These are phyloP conservation scores for Lithobates pipiens DNA, from an alignment of 2,797 vertebrate genomes.

Conservation along the genomic window DNA sequence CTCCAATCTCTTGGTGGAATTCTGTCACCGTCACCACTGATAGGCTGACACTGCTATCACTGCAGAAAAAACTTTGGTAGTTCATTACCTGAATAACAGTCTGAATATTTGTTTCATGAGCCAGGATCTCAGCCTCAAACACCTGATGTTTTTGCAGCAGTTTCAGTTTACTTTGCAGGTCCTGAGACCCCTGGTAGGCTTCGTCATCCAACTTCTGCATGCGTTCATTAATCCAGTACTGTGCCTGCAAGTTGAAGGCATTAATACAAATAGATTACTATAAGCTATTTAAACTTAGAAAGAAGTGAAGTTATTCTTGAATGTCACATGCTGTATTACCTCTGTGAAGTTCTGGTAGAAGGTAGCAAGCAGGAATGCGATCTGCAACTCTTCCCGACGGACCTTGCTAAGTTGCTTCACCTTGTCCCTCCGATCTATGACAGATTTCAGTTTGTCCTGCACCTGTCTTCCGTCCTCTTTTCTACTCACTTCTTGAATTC, in stretches of 20 bases:
- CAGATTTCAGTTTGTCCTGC: slow-evolving; percentile 70
- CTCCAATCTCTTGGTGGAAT: no score
- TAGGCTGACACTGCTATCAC: not conserved
- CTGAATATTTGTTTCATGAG: slow-evolving; percentile 79
- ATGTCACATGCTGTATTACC: slow-evolving; percentile 71
- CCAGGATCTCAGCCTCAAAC: slow-evolving; percentile 89
- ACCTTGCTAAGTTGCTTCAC: slow-evolving; percentile 79
- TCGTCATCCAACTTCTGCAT: slow-evolving; percentile 82
- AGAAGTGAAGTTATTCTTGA: not conserved
- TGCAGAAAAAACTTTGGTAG: not conserved
- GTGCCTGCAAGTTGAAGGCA: slow-evolving; percentile 72
- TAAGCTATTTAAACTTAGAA: not conserved
- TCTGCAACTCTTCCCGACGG: slow-evolving; percentile 78
- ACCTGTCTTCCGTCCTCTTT: slow-evolving; percentile 70
- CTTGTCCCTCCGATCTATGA: slow-evolving; percentile 71
- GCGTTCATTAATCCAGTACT: slow-evolving; percentile 85
- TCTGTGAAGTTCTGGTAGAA: slow-evolving; percentile 80
- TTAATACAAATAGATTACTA: not conserved
- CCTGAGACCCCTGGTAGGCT: slow-evolving; percentile 75
- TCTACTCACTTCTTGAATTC: slow-evolving; percentile 68
- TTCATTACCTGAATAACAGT: slow-evolving; percentile 77
- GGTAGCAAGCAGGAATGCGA: slow-evolving; percentile 74
- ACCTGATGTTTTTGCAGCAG: slow-evolving; percentile 87
- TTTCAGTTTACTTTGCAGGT: slow-evolving; percentile 83
- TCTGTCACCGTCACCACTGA: no score